Evolutionary conservation across 1,140 invertebrate genomes (phyloP), one percentile per base, ranked within the genome.

Genomic region (Drosophila novamexicana): DNA sequence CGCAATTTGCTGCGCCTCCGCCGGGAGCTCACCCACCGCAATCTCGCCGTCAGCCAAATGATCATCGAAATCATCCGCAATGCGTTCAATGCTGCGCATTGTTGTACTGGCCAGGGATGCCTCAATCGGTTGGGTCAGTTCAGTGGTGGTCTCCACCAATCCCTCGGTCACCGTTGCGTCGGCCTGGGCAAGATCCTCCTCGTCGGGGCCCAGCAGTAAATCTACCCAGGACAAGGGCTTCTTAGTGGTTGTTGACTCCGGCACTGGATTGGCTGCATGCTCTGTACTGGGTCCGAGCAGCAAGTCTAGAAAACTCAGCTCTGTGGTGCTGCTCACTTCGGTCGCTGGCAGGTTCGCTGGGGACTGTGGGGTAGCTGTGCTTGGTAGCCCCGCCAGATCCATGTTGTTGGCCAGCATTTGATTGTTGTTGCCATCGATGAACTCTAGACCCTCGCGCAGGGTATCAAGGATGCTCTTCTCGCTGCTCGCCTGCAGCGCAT

Each of bases 401-500:
- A 83, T 34, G 57, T 92, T 90, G 9, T 80, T 78, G 18, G 78
- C 79, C 16, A 92, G 9, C 84, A 91, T 90, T 62, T 91, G 70
- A 45, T 91, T 90, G 73, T 91, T 91, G 47, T 91, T 91, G 7
- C 81, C 75, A 56, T 92, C 92, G 10, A 92, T 92, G 37, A 91
- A 91, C 63, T 92, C 91, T 0, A 92, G 65, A 29, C 92, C 91
- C 9, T 92, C 92, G 1, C 91, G 73, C 2, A 92, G 70, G 0
- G 83, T 90, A 49, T 92, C 92, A 8, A 92, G 50, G 7, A 92
- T 85, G 53, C 91, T 90, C 67, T 91, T 92, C 53, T 92, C 86
- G 29, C 79, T 92, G 10, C 86, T 86, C 0, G 63, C 75, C 45
- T 72, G 53, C 44, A 81, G n/a, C 7, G 72, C 64, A 69, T 71